phyloP scores from a whole-genome alignment of 2,113 vertebrate species.

The Casuarius casuarius region DNA sequence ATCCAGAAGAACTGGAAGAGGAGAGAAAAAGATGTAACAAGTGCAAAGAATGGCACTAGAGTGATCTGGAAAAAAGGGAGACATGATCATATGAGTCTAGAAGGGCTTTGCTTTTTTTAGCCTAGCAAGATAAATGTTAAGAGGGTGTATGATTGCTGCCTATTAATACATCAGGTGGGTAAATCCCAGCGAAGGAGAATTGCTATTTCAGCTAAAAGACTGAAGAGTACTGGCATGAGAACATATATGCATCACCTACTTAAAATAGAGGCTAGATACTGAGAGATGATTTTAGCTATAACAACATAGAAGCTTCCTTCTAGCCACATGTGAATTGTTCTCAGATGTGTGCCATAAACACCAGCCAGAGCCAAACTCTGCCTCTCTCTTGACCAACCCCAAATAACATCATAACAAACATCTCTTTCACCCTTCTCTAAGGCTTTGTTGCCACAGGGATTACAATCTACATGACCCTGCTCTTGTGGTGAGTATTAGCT shows the following conservation, averaged over 20 bases:
- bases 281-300: slow-evolving; percentile 16
- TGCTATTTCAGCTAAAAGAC: slow-evolving; percentile 52
- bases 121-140: slow-evolving; percentile 49
- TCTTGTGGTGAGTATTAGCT: not conserved
- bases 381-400: not conserved
- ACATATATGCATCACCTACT: not conserved
- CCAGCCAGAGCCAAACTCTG: not conserved
- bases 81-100: not conserved
- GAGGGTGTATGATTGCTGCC: slow-evolving; percentile 43
- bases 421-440: not conserved
- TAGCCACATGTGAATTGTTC: not conserved
- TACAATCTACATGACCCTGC: not conserved
- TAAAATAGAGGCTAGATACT: slow-evolving; percentile 49
- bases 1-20: not conserved
- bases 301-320: not conserved
- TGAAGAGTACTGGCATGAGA: slow-evolving; percentile 35
- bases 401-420: not conserved
- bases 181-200: slow-evolving; percentile 46
- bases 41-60: not conserved
- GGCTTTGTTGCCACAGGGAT: not conserved
- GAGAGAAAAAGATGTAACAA: not conserved
- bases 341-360: not conserved
- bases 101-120: slow-evolving; percentile 31
- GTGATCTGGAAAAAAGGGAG: not conserved
- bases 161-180: slow-evolving; percentile 60